Conservation (phyloP, 2,113 vertebrate genomes). For the Calypte anna region DNA sequence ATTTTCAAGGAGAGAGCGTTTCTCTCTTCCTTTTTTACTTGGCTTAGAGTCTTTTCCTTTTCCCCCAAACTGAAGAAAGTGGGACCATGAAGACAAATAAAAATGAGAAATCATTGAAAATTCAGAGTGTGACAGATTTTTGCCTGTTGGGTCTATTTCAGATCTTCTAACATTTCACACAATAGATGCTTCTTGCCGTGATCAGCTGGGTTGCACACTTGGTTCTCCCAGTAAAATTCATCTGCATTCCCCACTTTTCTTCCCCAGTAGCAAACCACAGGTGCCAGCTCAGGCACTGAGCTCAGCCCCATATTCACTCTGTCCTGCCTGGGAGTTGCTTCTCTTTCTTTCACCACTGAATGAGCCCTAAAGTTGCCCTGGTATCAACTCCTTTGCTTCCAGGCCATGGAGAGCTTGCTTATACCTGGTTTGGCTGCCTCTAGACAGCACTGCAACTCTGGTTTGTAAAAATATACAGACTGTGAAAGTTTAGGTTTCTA, state of each 20-base stretch:
- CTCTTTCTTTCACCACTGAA: not conserved
- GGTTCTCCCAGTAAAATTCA: not conserved
- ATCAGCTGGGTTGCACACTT: not conserved
- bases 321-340: not conserved
- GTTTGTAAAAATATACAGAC: not conserved
- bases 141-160: not conserved
- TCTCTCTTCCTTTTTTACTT: not conserved
- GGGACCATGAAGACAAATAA: not conserved
- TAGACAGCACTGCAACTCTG: constrained; percentile 28
- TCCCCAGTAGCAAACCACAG: not conserved
- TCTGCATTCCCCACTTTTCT: not conserved
- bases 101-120: not conserved
- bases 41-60: not conserved
- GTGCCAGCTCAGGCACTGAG: not conserved
- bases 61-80: fast-evolving
- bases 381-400: not conserved
- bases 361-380: not conserved
- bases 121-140: not conserved
- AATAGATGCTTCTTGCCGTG: not conserved
- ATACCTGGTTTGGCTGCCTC: not conserved
- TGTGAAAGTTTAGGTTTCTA: not conserved
- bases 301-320: not conserved
- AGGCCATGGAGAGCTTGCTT: not conserved
- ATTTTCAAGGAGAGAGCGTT: not conserved
- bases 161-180: not conserved